Conservation (phyloP, 2,888 invertebrate species). For the Synergus japonicus region DNA sequence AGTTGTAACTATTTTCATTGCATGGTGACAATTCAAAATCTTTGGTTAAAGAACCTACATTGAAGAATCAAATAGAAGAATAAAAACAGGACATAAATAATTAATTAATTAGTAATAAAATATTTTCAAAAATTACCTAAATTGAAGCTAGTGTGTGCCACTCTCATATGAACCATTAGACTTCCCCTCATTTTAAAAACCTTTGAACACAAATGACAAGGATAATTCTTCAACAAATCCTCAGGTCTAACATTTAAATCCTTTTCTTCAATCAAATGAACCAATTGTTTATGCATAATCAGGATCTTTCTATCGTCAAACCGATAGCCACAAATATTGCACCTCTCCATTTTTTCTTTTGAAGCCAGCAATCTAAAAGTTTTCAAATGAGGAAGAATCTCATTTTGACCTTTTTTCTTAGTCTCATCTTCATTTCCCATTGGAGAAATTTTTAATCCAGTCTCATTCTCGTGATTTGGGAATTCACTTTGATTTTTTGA, state of each 20-base stretch:
- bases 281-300: conserved; percentile 86
- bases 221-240: conserved; percentile 79
- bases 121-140: conserved; percentile 45
- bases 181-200: conserved; percentile 90
- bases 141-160: conserved; percentile 84
- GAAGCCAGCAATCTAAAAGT: conserved; percentile 65
- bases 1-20: conserved; percentile 70
- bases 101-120: conserved; percentile 6
- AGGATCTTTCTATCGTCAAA: conserved; percentile 86
- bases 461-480: not conserved
- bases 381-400: conserved; percentile 56
- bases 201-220: conserved; percentile 89
- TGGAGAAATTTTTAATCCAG: not conserved
- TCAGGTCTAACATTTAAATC: conserved; percentile 64
- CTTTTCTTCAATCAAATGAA: conserved; percentile 77
- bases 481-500: conserved; percentile 26
- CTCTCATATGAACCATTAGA: conserved; percentile 88
- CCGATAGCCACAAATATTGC: conserved; percentile 86
- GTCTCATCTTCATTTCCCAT: not conserved
- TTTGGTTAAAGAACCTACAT: conserved; percentile 61
- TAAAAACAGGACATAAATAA: not conserved
- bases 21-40: conserved; percentile 59
- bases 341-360: conserved; percentile 77
- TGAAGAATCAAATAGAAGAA: conserved; percentile 15
- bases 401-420: conserved; percentile 24